A percentile compares a stretch with the other conserved stretches of the same genome.
Conservation (phyloP, 1,140 invertebrate genomes). For the Aphelinus certus region DNA sequence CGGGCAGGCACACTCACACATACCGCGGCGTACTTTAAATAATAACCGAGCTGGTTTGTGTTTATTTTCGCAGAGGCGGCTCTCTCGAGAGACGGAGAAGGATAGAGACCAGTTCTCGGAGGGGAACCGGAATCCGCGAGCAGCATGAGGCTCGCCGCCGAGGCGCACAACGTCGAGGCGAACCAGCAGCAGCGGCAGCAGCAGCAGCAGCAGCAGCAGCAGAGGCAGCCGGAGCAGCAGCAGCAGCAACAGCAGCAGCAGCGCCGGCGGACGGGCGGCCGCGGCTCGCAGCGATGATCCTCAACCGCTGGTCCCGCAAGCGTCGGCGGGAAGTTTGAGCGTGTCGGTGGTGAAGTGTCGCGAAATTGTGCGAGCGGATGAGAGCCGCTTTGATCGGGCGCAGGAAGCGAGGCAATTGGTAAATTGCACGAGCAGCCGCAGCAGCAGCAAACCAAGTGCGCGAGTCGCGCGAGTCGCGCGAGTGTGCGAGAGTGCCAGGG, state of each 20-base stretch:
- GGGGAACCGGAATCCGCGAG: constrained; percentile 18
- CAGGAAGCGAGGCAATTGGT: no score
- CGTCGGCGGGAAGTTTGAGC: constrained; percentile 30
- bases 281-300: constrained; percentile 14
- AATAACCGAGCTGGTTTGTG: constrained; percentile 9
- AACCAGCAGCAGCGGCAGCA: background rate
- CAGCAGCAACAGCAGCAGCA: background rate
- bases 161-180: background rate
- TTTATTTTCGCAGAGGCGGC: constrained; percentile 17
- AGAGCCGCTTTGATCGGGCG: no score
- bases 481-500: background rate
- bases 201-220: background rate
- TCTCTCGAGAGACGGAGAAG: background rate
- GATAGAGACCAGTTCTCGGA: constrained; percentile 1
- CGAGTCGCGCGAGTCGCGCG: no score
- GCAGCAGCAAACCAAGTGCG: background rate
- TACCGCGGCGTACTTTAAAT: constrained; percentile 8
- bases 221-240: no score
- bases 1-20: no score
- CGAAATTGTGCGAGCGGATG: no score
- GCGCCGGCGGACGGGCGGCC: background rate
- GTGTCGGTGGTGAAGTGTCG: no score
- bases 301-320: constrained; percentile 1
- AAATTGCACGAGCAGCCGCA: no score
- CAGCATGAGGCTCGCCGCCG: constrained; percentile 10